These are phyloP conservation scores for Moxostoma hubbsi DNA, from an alignment of 2,797 vertebrate species.

Conservation along the genomic window DNA sequence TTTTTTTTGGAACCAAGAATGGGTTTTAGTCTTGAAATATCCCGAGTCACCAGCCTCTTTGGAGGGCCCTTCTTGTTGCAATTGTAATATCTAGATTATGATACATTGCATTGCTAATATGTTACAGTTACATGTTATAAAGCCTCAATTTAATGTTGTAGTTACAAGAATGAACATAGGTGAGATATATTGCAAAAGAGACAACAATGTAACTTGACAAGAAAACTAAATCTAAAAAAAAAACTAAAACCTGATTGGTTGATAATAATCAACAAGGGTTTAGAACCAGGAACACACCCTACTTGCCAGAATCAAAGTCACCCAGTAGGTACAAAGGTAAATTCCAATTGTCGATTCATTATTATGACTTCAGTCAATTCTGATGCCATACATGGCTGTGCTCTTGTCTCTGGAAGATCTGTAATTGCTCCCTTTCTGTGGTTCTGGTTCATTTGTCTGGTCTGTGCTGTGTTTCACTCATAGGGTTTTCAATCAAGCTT, in stretches of 20 bases:
- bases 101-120: too few species aligned
- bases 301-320: background rate
- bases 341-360: background rate
- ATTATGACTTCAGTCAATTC: conserved; percentile 11
- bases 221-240: too few species aligned
- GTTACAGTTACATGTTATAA: too few species aligned
- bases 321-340: conserved; percentile 1
- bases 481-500: conserved; percentile 43
- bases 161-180: too few species aligned
- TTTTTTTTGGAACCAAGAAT: too few species aligned
- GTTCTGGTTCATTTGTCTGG: conserved; percentile 37
- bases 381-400: conserved; percentile 16
- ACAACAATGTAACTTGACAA: too few species aligned
- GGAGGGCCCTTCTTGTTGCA: too few species aligned
- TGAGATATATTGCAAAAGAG: too few species aligned
- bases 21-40: too few species aligned
- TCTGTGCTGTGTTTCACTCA: background rate
- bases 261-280: background rate
- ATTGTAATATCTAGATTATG: too few species aligned
- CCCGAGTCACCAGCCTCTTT: too few species aligned
- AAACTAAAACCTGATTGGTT: conserved; percentile 9
- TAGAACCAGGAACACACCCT: background rate
- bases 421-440: conserved; percentile 18
- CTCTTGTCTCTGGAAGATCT: conserved; percentile 28
- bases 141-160: too few species aligned